Base-by-base conservation (phyloP, 2,113 vertebrate species). In the Smithornis capensis region DNA sequence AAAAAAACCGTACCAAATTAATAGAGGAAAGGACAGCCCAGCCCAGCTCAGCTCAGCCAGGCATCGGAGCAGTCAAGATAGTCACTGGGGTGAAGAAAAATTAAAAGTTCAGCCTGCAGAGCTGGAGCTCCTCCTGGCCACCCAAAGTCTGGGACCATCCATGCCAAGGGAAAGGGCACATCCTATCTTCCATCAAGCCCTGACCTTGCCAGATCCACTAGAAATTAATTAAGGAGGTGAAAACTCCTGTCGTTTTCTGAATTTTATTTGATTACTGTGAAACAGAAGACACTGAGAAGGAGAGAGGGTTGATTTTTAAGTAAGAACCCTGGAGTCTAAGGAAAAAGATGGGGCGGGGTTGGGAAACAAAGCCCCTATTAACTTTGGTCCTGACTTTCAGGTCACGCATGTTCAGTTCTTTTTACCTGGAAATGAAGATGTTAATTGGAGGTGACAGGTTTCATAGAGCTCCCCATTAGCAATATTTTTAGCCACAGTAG, bases 351-450 rank as follows among this genome's bases (percentile, higher is more conserved):
- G 25, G 10, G 45, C 9, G 47, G 47, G 64, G 31, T 0, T 65
- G 44, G 47, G 37, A 80, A 95, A 93, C 94, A 96, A 92, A 92
- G 86, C 53, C 65, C 80, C 65, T 91, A 22, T 94, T 96, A 96
- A 95, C 83, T 95, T 92, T 57, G 69, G 86, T 81, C 27, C 71
- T 9, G 49, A 92, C 93, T 95, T 96, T 71, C 80, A 71, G 93
- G 90, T 92, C 88, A 69, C 2, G 9, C 73, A 42, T 42, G 53
- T 67, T 90, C 74, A 21, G 87, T 56, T 77, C 47, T 75, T 81
- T 97, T 82, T 94, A 93, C 93, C 93, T 97, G 95, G 90, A 95
- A 97, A 96, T 95, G 83, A 97, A 95, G 95, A 97, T 28, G 47
- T 79, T 96, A 90, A 97, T 96, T 90, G 86, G 65, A 87, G 80